Percentiles rank a stretch among this genome's conserved stretches.
Evolutionary conservation across 2,888 invertebrate species (phyloP).

Genomic region (Autographa gamma): DNA sequence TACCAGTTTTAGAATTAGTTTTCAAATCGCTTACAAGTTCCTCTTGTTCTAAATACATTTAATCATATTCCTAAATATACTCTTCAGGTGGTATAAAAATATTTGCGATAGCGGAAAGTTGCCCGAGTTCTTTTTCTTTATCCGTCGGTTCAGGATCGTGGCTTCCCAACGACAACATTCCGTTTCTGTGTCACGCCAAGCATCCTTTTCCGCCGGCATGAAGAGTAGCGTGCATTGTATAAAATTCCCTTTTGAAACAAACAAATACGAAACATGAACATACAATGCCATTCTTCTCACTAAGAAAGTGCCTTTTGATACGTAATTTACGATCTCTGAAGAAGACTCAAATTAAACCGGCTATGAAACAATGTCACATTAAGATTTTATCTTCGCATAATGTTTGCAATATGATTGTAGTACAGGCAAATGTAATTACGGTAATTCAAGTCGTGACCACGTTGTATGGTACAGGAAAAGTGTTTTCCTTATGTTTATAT

Average conservation of each 20-base stretch:
- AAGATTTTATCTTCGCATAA: slow-evolving; percentile 36
- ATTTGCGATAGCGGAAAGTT: background rate
- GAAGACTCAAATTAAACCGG: slow-evolving; percentile 25
- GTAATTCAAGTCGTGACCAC: slow-evolving; percentile 69
- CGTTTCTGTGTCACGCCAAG: slow-evolving; percentile 5
- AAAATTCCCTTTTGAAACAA: slow-evolving; percentile 1
- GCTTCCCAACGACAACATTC: slow-evolving; percentile 5
- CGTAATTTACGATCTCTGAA: slow-evolving; percentile 13
- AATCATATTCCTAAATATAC: background rate
- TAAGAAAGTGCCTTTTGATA: slow-evolving; percentile 1
- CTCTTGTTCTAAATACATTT: background rate
- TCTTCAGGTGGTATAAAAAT: background rate
- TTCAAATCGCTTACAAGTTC: background rate
- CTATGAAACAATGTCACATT: slow-evolving; percentile 27
- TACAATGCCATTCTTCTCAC: background rate
- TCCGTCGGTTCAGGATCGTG: background rate
- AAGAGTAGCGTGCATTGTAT: background rate
- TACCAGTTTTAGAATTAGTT: background rate
- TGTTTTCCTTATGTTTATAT: slow-evolving; percentile 67
- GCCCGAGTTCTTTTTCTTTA: background rate
- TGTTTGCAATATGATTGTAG: slow-evolving; percentile 38
- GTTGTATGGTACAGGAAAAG: slow-evolving; percentile 66
- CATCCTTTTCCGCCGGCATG: background rate
- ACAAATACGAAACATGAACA: slow-evolving; percentile 3
- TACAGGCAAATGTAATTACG: slow-evolving; percentile 60